These are phyloP conservation scores for Cataglyphis cursor DNA, from an alignment of 2,888 invertebrate genomes.

Conservation along the genomic window DNA sequence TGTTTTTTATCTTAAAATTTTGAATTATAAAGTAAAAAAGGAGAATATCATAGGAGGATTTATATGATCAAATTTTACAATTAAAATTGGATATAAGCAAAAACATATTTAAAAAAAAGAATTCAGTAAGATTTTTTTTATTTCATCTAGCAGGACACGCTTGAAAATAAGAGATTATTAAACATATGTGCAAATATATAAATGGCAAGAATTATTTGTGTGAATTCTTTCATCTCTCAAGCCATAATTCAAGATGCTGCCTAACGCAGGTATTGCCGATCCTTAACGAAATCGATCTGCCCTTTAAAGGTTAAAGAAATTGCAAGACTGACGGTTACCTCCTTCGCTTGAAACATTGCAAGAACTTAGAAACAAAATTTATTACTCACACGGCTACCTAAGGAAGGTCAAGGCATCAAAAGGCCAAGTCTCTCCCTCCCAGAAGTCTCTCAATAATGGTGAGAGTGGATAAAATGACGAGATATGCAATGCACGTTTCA, in stretches of 20 bases:
- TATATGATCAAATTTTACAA: neutral
- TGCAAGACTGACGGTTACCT: slow-evolving; percentile 25
- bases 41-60: neutral
- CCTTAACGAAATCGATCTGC: slow-evolving; percentile 51
- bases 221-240: neutral
- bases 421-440: slow-evolving; percentile 12
- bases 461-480: slow-evolving; percentile 30
- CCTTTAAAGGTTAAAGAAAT: slow-evolving; percentile 41
- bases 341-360: slow-evolving; percentile 29
- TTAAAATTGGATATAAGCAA: neutral
- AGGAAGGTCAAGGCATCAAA: slow-evolving; percentile 41
- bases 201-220: slow-evolving; percentile 1
- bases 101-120: neutral
- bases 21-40: neutral
- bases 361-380: slow-evolving; percentile 45
- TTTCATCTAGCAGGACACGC: neutral
- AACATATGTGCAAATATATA: neutral
- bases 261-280: slow-evolving; percentile 25
- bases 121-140: neutral
- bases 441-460: slow-evolving; percentile 36
- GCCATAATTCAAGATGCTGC: neutral
- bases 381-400: slow-evolving; percentile 44
- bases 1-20: neutral
- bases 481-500: slow-evolving; percentile 4
- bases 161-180: neutral